A percentile compares a stretch with the other conserved stretches of the same genome.
phyloP scores from a whole-genome alignment of 2,797 vertebrate species.

The Apogon hyalosoma region DNA sequence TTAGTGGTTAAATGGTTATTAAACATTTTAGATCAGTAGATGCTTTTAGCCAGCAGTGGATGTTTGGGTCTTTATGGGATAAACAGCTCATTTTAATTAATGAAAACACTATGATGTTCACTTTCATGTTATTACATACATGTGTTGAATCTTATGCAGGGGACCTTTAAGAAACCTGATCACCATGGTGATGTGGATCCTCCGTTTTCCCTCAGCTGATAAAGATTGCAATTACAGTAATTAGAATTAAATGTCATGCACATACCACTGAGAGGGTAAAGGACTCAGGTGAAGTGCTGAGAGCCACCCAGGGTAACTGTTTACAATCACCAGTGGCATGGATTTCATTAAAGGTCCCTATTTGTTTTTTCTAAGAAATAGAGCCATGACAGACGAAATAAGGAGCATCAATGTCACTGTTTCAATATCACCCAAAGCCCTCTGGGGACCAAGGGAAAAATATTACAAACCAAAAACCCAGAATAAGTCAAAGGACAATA shows the following conservation, averaged over 20 bases:
- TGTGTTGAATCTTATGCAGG: too few species aligned
- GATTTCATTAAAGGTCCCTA: slow-evolving; percentile 42
- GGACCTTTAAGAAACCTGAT: slow-evolving; percentile 7
- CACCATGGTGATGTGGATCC: slow-evolving; percentile 15
- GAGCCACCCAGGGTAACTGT: slow-evolving; percentile 26
- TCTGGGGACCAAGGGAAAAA: slow-evolving; percentile 11
- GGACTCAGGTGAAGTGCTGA: slow-evolving; percentile 38
- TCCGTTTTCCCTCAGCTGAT: slow-evolving; percentile 22
- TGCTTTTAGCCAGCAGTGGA: too few species aligned
- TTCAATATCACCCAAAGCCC: slow-evolving; percentile 34
- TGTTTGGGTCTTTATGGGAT: too few species aligned
- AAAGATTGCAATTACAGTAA: slow-evolving; percentile 46
- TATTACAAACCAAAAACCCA: slow-evolving; percentile 4
- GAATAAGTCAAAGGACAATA: neutral
- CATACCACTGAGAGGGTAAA: slow-evolving; percentile 43
- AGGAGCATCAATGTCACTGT: slow-evolving; percentile 10
- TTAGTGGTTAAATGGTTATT: too few species aligned
- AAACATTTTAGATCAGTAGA: too few species aligned
- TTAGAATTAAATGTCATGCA: slow-evolving; percentile 61
- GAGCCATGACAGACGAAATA: slow-evolving; percentile 11
- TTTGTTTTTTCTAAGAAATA: slow-evolving; percentile 29
- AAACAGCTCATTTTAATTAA: too few species aligned
- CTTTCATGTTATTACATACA: too few species aligned
- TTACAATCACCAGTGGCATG: slow-evolving; percentile 37
- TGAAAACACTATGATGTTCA: too few species aligned